phyloP scores from a whole-genome alignment of 2,888 invertebrate species.

The Hylaea fasciaria region DNA sequence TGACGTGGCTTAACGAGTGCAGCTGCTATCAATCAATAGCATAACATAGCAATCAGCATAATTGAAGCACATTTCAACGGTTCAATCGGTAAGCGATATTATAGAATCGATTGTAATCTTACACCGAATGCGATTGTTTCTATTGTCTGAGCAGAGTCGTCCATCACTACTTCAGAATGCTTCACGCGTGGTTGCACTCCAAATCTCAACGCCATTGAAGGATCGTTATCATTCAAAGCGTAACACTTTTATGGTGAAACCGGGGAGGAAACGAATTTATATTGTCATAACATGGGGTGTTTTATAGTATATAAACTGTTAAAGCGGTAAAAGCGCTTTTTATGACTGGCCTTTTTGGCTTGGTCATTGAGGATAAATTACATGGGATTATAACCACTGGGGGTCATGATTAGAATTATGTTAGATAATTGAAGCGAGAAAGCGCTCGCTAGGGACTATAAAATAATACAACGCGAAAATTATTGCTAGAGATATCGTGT shows the following conservation, averaged over 20 bases:
- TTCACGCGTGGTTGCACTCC: constrained; percentile 2
- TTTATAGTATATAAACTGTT: constrained; percentile 65
- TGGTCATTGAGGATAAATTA: constrained; percentile 36
- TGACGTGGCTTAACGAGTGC: no score
- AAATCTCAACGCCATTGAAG: constrained; percentile 27
- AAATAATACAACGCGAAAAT: no score
- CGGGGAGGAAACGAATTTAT: constrained; percentile 58
- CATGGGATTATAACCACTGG: constrained; percentile 34
- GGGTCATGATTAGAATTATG: constrained; percentile 32
- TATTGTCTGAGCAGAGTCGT: no score
- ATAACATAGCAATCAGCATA: no score
- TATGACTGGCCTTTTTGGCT: constrained; percentile 43
- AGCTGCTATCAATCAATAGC: no score
- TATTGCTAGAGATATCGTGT: no score
- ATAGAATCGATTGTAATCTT: no score
- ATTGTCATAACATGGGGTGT: constrained; percentile 61
- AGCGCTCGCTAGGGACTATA: no score
- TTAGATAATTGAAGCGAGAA: neutral
- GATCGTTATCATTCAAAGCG: constrained; percentile 57
- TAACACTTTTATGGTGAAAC: constrained; percentile 49
- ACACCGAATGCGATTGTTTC: no score
- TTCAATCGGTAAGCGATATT: no score
- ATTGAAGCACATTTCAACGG: no score
- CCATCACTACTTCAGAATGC: neutral
- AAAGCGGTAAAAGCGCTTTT: constrained; percentile 52